phyloP scores from a whole-genome alignment of 2,797 vertebrate species.

The Lycodopsis pacificus region DNA sequence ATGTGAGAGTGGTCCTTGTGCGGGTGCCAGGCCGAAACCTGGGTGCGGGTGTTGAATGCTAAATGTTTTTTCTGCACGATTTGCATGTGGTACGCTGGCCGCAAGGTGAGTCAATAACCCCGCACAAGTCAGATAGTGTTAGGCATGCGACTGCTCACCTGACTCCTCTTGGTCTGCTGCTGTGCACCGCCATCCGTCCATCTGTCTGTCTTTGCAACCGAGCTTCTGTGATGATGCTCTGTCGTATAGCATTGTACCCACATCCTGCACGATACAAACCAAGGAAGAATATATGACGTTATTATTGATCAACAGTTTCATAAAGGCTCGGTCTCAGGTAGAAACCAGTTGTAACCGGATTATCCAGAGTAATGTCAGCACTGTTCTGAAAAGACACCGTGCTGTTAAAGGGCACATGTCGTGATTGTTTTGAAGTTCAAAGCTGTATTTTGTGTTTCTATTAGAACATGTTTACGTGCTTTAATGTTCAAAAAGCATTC shows the following conservation, averaged over 20 bases:
- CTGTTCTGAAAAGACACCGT: neutral
- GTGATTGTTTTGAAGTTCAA: neutral
- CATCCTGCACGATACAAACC: neutral
- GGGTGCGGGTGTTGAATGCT: conserved; percentile 39
- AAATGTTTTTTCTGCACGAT: conserved; percentile 36
- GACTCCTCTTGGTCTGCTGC: neutral
- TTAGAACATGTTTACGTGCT: neutral
- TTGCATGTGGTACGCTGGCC: conserved; percentile 49
- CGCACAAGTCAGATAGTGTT: conserved; percentile 30
- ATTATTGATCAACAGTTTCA: too few relatives aligned
- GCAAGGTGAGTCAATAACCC: conserved; percentile 51
- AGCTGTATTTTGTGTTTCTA: neutral
- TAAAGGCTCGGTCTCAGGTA: neutral
- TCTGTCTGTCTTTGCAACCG: neutral
- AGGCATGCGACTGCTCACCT: conserved; percentile 9
- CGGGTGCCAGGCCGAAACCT: conserved; percentile 28
- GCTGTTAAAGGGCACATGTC: neutral
- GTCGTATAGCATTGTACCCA: too few relatives aligned
- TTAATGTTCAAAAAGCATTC: neutral
- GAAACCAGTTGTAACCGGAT: neutral
- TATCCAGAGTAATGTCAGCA: neutral
- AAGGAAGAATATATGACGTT: neutral
- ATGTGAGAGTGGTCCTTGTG: conserved; percentile 53
- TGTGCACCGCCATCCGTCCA: neutral
- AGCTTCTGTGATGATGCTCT: neutral